Percentiles rank a stretch among this genome's conserved stretches.
phyloP scores from a whole-genome alignment of 1,140 invertebrate genomes.

The Zaprionus taronus region DNA sequence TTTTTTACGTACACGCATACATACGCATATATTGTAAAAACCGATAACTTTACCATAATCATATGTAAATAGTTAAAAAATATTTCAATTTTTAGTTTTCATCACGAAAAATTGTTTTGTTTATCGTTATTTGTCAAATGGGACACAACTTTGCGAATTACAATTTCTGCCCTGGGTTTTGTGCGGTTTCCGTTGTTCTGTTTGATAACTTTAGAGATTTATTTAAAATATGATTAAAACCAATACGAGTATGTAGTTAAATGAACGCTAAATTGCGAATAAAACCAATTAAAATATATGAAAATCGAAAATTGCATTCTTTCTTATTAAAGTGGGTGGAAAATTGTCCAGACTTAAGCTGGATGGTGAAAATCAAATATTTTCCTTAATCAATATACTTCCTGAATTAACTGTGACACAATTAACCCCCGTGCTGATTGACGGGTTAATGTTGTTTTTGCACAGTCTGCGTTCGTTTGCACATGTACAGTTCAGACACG shows the following conservation, averaged over 20 bases:
- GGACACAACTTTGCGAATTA: conserved; percentile 29
- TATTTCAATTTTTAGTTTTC: conserved; percentile 51
- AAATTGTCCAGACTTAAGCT: not conserved
- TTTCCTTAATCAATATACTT: not conserved
- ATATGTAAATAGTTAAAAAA: conserved; percentile 75
- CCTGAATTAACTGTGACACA: not conserved
- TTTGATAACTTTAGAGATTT: conserved; percentile 58
- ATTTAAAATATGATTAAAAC: conserved; percentile 70
- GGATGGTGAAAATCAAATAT: not conserved
- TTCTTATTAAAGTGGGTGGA: not conserved
- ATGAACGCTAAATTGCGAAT: conserved; percentile 80
- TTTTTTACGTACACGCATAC: conserved; percentile 67
- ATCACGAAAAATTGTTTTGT: conserved; percentile 5
- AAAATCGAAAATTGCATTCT: conserved; percentile 3
- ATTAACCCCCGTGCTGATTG: not conserved
- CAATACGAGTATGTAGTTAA: conserved; percentile 71
- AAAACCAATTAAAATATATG: conserved; percentile 74
- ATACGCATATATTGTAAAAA: conserved; percentile 63
- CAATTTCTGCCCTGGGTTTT: conserved; percentile 37
- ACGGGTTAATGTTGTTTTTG: conserved; percentile 48
- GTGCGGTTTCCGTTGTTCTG: conserved; percentile 60
- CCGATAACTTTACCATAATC: conserved; percentile 54
- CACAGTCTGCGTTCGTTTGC: conserved; percentile 15
- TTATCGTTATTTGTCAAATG: conserved; percentile 27
- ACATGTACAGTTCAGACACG: conserved; percentile 17